Evolutionary conservation across 2,797 vertebrate genomes (phyloP).

Genomic region (Odontamblyopus rebecca): DNA sequence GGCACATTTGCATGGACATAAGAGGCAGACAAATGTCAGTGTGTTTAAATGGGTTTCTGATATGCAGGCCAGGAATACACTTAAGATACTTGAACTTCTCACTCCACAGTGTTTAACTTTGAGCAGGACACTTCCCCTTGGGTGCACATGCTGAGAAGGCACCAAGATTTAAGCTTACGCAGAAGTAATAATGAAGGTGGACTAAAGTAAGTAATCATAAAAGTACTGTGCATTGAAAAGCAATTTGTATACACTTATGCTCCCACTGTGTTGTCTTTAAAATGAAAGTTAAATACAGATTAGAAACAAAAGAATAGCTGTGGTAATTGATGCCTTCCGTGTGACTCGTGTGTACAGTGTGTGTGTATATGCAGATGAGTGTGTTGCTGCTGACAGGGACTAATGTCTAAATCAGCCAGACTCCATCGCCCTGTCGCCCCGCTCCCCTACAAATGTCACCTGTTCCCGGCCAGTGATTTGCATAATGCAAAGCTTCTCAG

Average conservation of each 20-base stretch:
- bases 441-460: slow-evolving; percentile 98
- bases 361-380: slow-evolving; percentile 78
- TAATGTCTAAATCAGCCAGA: slow-evolving; percentile 99
- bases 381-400: slow-evolving; percentile 94
- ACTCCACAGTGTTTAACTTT: slow-evolving; percentile 9
- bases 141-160: background rate
- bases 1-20: slow-evolving; percentile 13
- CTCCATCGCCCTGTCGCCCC: slow-evolving; percentile 89
- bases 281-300: slow-evolving; percentile 27
- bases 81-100: slow-evolving; percentile 6
- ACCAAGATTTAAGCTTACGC: background rate
- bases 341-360: slow-evolving; percentile 34
- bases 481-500: slow-evolving; percentile 99
- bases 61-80: slow-evolving; percentile 1
- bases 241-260: background rate
- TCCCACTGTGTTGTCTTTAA: background rate
- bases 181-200: background rate
- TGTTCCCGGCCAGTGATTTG: slow-evolving; percentile 99
- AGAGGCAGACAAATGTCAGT: slow-evolving; percentile 4
- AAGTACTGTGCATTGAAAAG: background rate
- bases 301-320: slow-evolving; percentile 16
- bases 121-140: slow-evolving; percentile 1
- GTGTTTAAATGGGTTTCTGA: slow-evolving; percentile 4
- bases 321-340: slow-evolving; percentile 27
- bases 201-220: background rate